Base-by-base conservation (phyloP, 2,113 vertebrate genomes). In the Colinus virginianus region DNA sequence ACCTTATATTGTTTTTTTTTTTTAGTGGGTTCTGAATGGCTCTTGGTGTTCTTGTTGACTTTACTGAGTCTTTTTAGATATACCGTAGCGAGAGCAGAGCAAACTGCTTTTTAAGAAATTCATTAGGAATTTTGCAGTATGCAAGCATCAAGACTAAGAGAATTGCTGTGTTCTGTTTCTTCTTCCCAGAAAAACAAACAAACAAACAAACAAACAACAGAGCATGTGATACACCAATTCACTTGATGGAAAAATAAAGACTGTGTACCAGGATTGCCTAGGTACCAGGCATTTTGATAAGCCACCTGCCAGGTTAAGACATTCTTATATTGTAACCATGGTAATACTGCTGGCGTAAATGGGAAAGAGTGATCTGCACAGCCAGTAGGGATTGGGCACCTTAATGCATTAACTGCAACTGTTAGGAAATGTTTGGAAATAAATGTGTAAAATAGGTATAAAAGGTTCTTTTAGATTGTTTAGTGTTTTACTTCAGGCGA, bases 281-380 rank as follows among this genome's bases (percentile, higher is more conserved):
- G 5, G 72, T 62, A 80, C 21, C 42, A 4, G 8, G 68, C 69
- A n/a, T 91, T 90, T 93, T 71, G 79, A 88, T 90, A 91, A 91
- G 64, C 90, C 92, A 93, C 95, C 95, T 91, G 90, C 90, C 90
- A 94, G 93, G 94, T 95, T 94, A 94, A 96, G 88, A 64, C 78
- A 88, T 83, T 81, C 76, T 91, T 90, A 84, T 88, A 86, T 84
- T 2, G 92, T 96, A 93, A 93, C 95, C 96, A 94, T 95, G 95
- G 90, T n/a, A 90, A 95, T 96, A 46, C 56, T 36, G 83, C 83
- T 86, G 77, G 90, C 34, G 6, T 88, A 86, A 95, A 66, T 4
- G 7, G 12, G 79, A 43, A 83, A 81, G 81, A 71, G 76, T 80
- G 88, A 80, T 90, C 84, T 88, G 83, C 43, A 77, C 85, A 94